Base-by-base conservation (phyloP, 1,140 invertebrate genomes). In the Macrobrachium rosenbergii region DNA sequence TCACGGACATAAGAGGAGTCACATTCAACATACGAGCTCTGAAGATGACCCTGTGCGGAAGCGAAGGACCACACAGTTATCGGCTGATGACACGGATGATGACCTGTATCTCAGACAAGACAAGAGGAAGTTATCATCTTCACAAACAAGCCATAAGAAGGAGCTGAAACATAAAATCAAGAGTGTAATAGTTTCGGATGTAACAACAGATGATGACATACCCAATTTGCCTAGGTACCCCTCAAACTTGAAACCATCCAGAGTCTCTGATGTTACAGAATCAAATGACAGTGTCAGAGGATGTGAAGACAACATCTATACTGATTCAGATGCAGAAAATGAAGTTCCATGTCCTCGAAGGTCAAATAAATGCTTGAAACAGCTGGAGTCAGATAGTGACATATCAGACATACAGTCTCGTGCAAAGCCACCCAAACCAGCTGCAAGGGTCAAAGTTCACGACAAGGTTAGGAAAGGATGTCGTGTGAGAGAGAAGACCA, bases 1-100 rank as follows among this genome's bases (percentile, higher is more conserved):
- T 94, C 91, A 94, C 93, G 90, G 90, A 89, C 88, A 92, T 62
- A 90, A 93, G 91, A 43, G 92, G 90, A 37, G 82, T 10, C 88
- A 88, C 17, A 59, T 69, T 45, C 37, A 52, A 45, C 87, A 52
- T 3, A 59, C 79, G 21, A 87, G 83, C 52, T 84, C 83, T 17
- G 83, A 82, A 52, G 88, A 89, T 28, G 88, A 89, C 62, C 75
- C 63, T 23, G 21, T 79, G 21, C 83, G 73, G 10, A 89, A 85
- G 37, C 64, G 83, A 43, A 59, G 80, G 16, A 37, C 78, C n/a
- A 67, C 81, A 12, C 83, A 88, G 7, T 60, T 87, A 11, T 81
- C 87, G 12, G 87, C 89, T 7, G 87, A 88, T 59, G 89, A 90
- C 37, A 64, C 87, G 17, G 89, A 90, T 75, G 83, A 77, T 58